Conservation (phyloP, 2,888 invertebrate genomes). For the Cordylochernes scorpioides region DNA sequence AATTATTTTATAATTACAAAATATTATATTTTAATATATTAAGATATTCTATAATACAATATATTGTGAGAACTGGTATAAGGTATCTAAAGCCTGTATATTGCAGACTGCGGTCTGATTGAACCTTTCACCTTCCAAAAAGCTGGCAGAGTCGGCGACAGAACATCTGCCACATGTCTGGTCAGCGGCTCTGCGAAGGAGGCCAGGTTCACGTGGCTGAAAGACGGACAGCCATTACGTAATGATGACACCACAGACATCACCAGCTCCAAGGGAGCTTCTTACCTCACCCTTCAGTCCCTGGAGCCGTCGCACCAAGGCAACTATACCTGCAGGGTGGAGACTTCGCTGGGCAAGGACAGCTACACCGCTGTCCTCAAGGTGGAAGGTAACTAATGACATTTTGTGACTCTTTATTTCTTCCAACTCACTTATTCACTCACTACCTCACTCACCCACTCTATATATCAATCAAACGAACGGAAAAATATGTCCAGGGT, state of each 20-base stretch:
- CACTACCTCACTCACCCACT: too few relatives aligned
- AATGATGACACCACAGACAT: too few relatives aligned
- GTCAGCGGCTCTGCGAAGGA: slow-evolving; percentile 3
- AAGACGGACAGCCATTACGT: slow-evolving; percentile 2
- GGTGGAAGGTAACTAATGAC: slow-evolving; percentile 7
- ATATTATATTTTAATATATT: too few relatives aligned
- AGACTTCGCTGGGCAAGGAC: slow-evolving; percentile 5
- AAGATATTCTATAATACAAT: too few relatives aligned
- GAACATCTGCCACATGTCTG: slow-evolving; percentile 5
- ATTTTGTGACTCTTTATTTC: too few relatives aligned
- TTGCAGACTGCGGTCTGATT: too few relatives aligned
- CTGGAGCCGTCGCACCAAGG: slow-evolving; percentile 4
- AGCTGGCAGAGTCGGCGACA: slow-evolving; percentile 6
- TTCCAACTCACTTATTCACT: too few relatives aligned
- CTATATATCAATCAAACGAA: too few relatives aligned
- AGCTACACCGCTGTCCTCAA: slow-evolving; percentile 5
- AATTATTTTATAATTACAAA: too few relatives aligned
- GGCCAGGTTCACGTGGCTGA: slow-evolving; percentile 6
- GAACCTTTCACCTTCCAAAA: slow-evolving; percentile 7
- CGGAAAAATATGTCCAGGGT: too few relatives aligned
- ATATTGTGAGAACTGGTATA: too few relatives aligned
- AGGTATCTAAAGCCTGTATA: too few relatives aligned
- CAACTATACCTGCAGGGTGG: slow-evolving; percentile 11
- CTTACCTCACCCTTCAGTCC: slow-evolving; percentile 4
- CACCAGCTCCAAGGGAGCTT: slow-evolving; percentile 4